Conservation (phyloP, 2,888 invertebrate genomes). For the Tineola bisselliella region DNA sequence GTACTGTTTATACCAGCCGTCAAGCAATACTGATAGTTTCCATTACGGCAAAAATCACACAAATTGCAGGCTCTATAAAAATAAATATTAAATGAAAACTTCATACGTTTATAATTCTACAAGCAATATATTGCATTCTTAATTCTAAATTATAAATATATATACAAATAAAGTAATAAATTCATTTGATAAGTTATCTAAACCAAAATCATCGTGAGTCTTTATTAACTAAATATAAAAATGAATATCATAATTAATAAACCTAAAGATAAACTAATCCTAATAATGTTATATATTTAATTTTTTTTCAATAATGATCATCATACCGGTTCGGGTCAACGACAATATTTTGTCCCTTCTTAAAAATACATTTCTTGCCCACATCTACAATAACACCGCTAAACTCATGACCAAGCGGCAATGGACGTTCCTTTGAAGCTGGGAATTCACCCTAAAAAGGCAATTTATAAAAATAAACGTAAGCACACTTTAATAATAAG, state of each 20-base stretch:
- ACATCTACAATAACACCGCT: slow-evolving; percentile 68
- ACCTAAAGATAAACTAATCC: neutral
- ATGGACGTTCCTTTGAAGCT: slow-evolving; percentile 57
- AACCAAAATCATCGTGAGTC: neutral
- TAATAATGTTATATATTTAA: neutral
- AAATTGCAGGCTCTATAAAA: slow-evolving; percentile 65
- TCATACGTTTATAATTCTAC: too few species aligned
- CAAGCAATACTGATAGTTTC: slow-evolving; percentile 72
- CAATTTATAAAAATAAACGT: too few species aligned
- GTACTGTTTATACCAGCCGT: slow-evolving; percentile 70
- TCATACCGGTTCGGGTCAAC: slow-evolving; percentile 74
- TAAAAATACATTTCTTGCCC: slow-evolving; percentile 67
- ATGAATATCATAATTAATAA: neutral
- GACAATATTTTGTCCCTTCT: slow-evolving; percentile 73
- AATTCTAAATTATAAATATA: too few species aligned
- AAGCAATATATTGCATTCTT: too few species aligned
- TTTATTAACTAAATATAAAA: neutral
- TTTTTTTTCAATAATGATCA: too few species aligned
- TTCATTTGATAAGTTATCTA: too few species aligned
- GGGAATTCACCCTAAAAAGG: slow-evolving; percentile 72
- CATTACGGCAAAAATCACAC: slow-evolving; percentile 71
- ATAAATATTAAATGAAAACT: too few species aligned
- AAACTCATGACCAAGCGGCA: slow-evolving; percentile 76
- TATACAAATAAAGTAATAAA: too few species aligned
- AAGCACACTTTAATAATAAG: too few species aligned